Evolutionary conservation across 2,113 vertebrate genomes (phyloP), one percentile per base, ranked within the genome.

Genomic region (Ceyx melanurus): DNA sequence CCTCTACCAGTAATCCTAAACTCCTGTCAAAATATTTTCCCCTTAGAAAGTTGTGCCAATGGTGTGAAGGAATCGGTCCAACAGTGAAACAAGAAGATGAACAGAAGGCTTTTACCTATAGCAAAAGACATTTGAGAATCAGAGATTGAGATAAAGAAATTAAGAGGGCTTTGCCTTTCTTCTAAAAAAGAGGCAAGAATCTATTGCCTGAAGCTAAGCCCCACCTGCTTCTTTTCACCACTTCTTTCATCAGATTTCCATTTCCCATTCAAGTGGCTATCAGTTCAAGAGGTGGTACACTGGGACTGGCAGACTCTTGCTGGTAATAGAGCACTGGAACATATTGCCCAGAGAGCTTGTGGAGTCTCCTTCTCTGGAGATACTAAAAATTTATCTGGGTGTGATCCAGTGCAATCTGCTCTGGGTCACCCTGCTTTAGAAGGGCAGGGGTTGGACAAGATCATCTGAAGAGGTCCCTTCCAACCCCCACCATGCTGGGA

Each of bases 1-100:
- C 82, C 73, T 88, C 86, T 60, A 83, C 65, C 73, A 95, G 68
- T 72, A 78, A 78, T 82, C 48, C 40, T 90, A 90, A 94, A 88
- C n/a, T 75, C 70, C 31, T 96, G 92, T 94, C 88, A 96, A 93
- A 96, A 96, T 93, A 93, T 95, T 96, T 95, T 71, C 64, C 80
- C 48, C 51, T 51, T 82, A 83, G 72, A 15, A 45, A 81, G 40
- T 68, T 90, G 92, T 96, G 94, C 92, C 94, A 94, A 12, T n/a
- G 70, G 57, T 61, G 68, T 1, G 29, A 88, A 3, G 10, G 88
- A 88, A 92, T 48, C 5, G 3, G 48, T 83, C 92, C 93, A 95
- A 81, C 48, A 86, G 70, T 42, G 79, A 93, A 86, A 81, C 65
- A 72, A 3, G 17, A 87, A 80, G 62, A 71, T 60, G 88, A 95